Percentiles rank a stretch among this genome's conserved stretches.
These are phyloP conservation scores for Meteorus sp. DNA, from an alignment of 1,140 invertebrate species.

Conservation along the genomic window DNA sequence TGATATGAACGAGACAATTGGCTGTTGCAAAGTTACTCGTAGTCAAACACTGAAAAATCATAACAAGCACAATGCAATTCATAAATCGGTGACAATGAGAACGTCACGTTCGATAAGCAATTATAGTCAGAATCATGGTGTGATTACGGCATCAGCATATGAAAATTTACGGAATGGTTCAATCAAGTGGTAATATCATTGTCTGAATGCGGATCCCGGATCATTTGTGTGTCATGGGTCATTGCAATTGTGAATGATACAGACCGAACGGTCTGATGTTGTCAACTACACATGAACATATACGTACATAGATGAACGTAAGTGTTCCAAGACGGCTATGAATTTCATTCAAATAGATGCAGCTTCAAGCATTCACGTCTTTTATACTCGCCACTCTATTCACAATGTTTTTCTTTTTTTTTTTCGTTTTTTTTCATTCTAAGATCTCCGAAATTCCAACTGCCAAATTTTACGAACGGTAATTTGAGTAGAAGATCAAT, in stretches of 20 bases:
- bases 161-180: constrained; percentile 43
- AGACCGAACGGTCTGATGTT: too few relatives aligned
- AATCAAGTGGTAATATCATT: constrained; percentile 43
- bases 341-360: neutral
- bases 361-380: neutral
- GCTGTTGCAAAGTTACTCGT: constrained; percentile 10
- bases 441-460: neutral
- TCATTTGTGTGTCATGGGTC: too few relatives aligned
- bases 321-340: neutral
- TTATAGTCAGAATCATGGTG: constrained; percentile 44
- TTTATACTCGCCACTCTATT: neutral
- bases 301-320: too few relatives aligned
- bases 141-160: constrained; percentile 49
- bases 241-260: too few relatives aligned
- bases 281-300: too few relatives aligned
- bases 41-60: constrained; percentile 32
- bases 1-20: constrained; percentile 15
- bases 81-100: constrained; percentile 29
- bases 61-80: constrained; percentile 29
- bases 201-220: too few relatives aligned
- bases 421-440: neutral
- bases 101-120: constrained; percentile 32
- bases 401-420: neutral
- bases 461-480: neutral
- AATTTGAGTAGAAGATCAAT: neutral